Evolutionary conservation across 2,113 vertebrate species (phyloP).

Genomic region (Brienomyrus longianalis): DNA sequence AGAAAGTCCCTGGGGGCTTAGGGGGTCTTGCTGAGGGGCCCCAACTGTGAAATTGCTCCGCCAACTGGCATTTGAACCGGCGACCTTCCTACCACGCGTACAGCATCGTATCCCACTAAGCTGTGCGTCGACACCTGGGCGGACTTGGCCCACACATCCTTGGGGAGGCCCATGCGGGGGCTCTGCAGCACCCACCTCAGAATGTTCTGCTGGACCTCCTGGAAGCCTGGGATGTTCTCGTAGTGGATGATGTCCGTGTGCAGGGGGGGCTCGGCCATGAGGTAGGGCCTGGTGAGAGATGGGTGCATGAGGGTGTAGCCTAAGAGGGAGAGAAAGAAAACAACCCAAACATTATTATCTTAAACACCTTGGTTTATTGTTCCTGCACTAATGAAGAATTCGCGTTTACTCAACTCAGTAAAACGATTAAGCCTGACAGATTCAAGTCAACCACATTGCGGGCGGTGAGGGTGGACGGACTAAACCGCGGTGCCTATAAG

Average conservation of each 20-base stretch:
- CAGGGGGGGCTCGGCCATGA: constrained; percentile 85
- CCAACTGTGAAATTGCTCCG: no score
- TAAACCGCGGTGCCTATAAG: background rate
- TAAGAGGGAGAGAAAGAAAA: constrained; percentile 35
- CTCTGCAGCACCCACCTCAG: constrained; percentile 66
- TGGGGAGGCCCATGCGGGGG: background rate
- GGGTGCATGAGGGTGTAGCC: constrained; percentile 98
- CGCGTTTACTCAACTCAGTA: background rate
- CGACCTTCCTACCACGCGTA: background rate
- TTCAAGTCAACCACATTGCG: background rate
- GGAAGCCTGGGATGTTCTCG: constrained; percentile 92
- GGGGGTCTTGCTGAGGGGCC: background rate
- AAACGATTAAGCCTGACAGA: background rate
- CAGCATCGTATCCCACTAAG: background rate
- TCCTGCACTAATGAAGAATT: background rate
- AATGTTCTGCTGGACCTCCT: constrained; percentile 86
- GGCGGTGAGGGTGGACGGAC: background rate
- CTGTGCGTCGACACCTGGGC: background rate
- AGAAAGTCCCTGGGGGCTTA: background rate
- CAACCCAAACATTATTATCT: background rate
- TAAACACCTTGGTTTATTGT: background rate
- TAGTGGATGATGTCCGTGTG: constrained; percentile 98
- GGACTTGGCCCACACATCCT: background rate
- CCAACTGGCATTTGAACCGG: background rate
- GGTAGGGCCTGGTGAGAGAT: constrained; percentile 87